Conservation (phyloP, 1,140 invertebrate genomes). For the Brachionus manjavacas region DNA sequence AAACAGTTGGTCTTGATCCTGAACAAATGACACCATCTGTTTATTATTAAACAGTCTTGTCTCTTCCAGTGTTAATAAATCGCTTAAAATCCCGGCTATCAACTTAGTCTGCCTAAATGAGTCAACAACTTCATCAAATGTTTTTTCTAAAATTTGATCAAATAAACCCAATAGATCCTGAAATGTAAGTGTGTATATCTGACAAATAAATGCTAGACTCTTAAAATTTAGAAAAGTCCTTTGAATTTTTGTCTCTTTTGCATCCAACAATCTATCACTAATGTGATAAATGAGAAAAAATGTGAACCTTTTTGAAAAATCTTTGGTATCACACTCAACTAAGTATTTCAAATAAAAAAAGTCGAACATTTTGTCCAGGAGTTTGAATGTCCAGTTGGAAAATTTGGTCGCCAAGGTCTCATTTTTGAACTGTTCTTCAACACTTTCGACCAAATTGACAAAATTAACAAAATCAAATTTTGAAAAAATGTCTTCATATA, state of each 20-base stretch:
- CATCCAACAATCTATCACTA: neutral
- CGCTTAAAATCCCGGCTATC: neutral
- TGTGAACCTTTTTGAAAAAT: neutral
- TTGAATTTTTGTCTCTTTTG: neutral
- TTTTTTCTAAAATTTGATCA: neutral
- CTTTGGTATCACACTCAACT: neutral
- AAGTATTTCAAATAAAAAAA: neutral
- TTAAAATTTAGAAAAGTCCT: neutral
- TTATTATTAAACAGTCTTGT: neutral
- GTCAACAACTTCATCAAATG: neutral
- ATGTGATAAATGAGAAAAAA: neutral
- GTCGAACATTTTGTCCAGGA: neutral
- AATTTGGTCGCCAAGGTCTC: neutral
- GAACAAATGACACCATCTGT: neutral
- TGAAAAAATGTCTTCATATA: neutral
- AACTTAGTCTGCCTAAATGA: neutral
- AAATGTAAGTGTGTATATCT: neutral
- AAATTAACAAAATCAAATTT: neutral
- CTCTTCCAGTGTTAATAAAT: constrained; percentile 5
- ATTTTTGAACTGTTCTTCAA: neutral
- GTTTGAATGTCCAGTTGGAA: constrained; percentile 15
- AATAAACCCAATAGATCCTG: neutral
- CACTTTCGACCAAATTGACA: neutral
- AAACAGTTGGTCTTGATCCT: neutral
- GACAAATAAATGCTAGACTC: neutral